Base-by-base conservation (phyloP, 53 echinoderm and acorn worm genomes). In the Antedon mediterranea region DNA sequence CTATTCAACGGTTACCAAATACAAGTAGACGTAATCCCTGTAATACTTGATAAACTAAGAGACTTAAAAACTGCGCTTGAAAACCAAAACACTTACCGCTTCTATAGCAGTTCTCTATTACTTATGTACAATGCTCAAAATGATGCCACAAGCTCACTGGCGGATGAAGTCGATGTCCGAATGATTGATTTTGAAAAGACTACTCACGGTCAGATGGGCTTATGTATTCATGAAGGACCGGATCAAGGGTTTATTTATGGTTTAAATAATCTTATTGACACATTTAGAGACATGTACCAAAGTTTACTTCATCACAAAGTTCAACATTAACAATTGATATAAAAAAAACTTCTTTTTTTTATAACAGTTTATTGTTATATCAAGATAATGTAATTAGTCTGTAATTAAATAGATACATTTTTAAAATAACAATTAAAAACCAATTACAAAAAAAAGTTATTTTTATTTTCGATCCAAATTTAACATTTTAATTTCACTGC, bases 111-210 rank as follows among this genome's bases (percentile, higher is more conserved):
- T 76, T 93, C 93, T 0, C 76, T 93, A 75, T 86, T 93, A 30
- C 30, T 93, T 4, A 93, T 90, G 44, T 93, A 93, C 32, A 90
- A 93, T 72, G 93, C 90, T 3, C 77, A 72, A 4, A 14, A 31
- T 11, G 30, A 28, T 5, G 29, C 29, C 0, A 27, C 2, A 13
- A 70, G 30, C 26, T 9, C 29, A 27, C 43, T 74, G 32, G n/a
- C 33, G 31, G 74, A 57, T 0, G 13, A 41, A 23, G 85, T 89
- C 26, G 84, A 86, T 41, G 71, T 90, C n/a, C 82, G 84, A 33
- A 90, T 90, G 85, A 90, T 90, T 28, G 93, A 93, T 79, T 90
- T 90, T 84, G 93, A 81, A 43, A 88, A 90, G 71, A 33, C 82
- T 74, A 32, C 43, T 75, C 75, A 76, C 82, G 31, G 87, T 87